Conservation (phyloP, 2,797 vertebrate genomes). For the Enteromius paludinosus region DNA sequence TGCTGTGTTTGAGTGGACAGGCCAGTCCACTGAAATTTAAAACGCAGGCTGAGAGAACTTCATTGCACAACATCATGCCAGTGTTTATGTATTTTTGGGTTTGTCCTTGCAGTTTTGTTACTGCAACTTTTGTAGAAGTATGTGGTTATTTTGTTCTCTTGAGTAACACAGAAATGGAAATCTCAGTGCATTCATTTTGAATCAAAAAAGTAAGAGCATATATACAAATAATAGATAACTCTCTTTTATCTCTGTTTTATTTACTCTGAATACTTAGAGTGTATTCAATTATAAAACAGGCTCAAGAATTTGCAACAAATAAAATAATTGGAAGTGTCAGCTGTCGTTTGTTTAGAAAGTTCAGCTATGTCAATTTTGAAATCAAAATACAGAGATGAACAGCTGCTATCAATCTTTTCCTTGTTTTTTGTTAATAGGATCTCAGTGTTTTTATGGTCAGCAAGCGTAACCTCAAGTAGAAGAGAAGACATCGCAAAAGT, state of each 20-base stretch:
- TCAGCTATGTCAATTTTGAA: constrained; percentile 53
- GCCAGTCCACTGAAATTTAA: constrained; percentile 11
- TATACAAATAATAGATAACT: constrained; percentile 65
- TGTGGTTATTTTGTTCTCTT: constrained; percentile 62
- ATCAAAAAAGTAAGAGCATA: constrained; percentile 59
- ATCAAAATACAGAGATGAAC: neutral
- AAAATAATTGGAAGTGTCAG: constrained; percentile 65
- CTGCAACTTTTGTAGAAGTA: constrained; percentile 49
- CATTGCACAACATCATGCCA: constrained; percentile 17
- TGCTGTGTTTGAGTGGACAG: constrained; percentile 17
- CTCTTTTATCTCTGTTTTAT: constrained; percentile 72
- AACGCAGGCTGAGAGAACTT: constrained; percentile 1
- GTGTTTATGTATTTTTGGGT: constrained; percentile 28
- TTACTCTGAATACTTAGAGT: constrained; percentile 76
- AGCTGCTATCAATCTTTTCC: constrained; percentile 15
- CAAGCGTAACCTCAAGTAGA: constrained; percentile 20
- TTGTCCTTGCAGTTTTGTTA: constrained; percentile 15
- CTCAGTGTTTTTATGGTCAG: constrained; percentile 18
- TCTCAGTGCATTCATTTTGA: constrained; percentile 72
- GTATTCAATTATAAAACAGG: constrained; percentile 70
- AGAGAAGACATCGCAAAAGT: constrained; percentile 28
- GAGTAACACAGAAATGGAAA: constrained; percentile 59
- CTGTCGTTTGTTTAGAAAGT: constrained; percentile 68
- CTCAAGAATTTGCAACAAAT: constrained; percentile 65
- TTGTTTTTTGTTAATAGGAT: constrained; percentile 44